Evolutionary conservation across 2,797 vertebrate species (phyloP).

Genomic region (Sebastes nivosus): DNA sequence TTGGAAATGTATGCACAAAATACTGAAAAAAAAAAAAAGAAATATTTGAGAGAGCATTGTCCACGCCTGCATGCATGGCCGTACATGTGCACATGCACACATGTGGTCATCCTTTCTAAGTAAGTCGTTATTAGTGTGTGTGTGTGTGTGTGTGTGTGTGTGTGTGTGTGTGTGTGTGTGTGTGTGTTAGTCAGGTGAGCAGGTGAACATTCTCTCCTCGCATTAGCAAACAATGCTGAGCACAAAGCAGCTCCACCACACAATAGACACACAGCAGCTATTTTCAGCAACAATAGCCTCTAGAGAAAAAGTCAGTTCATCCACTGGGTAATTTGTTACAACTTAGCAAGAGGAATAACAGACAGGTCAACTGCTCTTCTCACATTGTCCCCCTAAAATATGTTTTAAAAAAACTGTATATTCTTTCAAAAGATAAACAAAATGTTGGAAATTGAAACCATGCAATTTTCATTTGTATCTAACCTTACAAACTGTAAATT

Average conservation of each 20-base stretch:
- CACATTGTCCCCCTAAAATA: not conserved
- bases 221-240: conserved; percentile 66
- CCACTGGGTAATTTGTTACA: conserved; percentile 38
- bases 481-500: not conserved
- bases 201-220: conserved; percentile 80
- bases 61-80: not conserved
- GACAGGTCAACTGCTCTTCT: not conserved
- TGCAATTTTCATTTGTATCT: not conserved
- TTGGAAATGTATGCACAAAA: not conserved
- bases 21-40: not conserved
- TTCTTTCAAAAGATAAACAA: not conserved
- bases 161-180: conserved; percentile 15
- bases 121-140: not conserved
- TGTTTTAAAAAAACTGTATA: not conserved
- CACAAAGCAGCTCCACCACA: conserved; percentile 69
- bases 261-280: conserved; percentile 66
- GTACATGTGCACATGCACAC: not conserved
- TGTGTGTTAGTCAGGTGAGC: conserved; percentile 70
- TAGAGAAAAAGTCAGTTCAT: conserved; percentile 46
- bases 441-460: not conserved
- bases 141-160: conserved; percentile 16
- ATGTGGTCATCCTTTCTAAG: conserved; percentile 23
- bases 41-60: not conserved
- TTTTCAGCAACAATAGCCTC: conserved; percentile 69
- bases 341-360: conserved; percentile 28